Percentiles rank a stretch among this genome's conserved stretches.
These are phyloP conservation scores for Lymantria dispar DNA, from an alignment of 2,888 invertebrate species.

Conservation along the genomic window DNA sequence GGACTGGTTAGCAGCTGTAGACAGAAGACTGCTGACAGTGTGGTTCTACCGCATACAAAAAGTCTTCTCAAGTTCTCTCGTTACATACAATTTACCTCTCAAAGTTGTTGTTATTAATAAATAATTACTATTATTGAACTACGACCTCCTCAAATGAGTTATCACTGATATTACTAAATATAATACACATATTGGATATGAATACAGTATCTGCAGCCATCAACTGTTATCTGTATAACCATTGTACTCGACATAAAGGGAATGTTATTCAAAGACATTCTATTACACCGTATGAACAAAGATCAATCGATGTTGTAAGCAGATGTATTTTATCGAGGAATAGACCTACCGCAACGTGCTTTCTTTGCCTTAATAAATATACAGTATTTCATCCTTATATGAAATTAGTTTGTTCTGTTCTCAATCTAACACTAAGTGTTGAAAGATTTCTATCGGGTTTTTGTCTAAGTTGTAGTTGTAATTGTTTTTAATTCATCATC, in stretches of 20 bases:
- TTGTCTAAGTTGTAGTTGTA: background rate
- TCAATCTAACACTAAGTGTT: constrained; percentile 50
- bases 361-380: constrained; percentile 24
- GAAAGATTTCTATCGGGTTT: constrained; percentile 34
- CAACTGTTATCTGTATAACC: constrained; percentile 20
- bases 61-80: too few relatives aligned
- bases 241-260: constrained; percentile 27
- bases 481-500: background rate
- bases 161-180: constrained; percentile 4
- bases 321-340: constrained; percentile 16
- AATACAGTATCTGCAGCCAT: constrained; percentile 9
- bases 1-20: too few relatives aligned
- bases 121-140: background rate
- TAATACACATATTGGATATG: constrained; percentile 6
- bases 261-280: constrained; percentile 23
- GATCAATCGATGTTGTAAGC: constrained; percentile 21
- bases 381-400: background rate
- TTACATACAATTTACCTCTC: too few relatives aligned
- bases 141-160: background rate
- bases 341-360: constrained; percentile 20
- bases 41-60: too few relatives aligned
- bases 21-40: too few relatives aligned
- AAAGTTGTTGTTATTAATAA: too few relatives aligned
- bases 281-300: constrained; percentile 22
- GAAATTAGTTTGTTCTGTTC: constrained; percentile 39